These are phyloP conservation scores for Xiphophorus maculatus DNA, from an alignment of 2,113 vertebrate genomes.

Conservation along the genomic window DNA sequence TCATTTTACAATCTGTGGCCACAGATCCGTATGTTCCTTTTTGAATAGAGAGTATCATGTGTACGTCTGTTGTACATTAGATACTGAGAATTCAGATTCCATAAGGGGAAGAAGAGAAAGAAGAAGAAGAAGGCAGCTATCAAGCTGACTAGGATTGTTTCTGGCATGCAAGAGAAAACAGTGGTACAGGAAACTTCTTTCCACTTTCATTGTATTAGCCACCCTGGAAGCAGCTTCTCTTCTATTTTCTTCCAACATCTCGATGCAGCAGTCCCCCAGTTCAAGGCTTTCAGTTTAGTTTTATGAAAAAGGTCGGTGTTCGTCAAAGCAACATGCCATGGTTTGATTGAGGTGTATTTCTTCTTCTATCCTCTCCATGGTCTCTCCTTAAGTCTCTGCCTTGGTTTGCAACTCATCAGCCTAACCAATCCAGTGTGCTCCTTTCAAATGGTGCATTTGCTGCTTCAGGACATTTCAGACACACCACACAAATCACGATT, in stretches of 20 bases:
- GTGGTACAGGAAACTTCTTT: background rate
- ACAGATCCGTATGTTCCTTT: background rate
- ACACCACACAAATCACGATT: too few relatives aligned
- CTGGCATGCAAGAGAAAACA: background rate
- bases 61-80: background rate
- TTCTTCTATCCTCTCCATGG: background rate
- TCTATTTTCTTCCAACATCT: background rate
- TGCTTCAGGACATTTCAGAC: too few relatives aligned
- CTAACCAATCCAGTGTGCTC: too few relatives aligned
- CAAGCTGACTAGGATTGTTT: too few relatives aligned
- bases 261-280: background rate
- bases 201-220: background rate
- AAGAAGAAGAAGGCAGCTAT: too few relatives aligned
- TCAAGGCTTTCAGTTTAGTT: background rate
- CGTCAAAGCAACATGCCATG: background rate
- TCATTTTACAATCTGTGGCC: background rate
- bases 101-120: too few relatives aligned
- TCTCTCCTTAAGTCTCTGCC: too few relatives aligned
- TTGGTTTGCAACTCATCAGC: too few relatives aligned
- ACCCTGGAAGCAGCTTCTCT: background rate
- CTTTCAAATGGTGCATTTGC: too few relatives aligned
- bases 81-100: background rate
- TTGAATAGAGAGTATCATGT: background rate
- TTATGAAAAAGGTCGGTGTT: background rate
- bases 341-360: background rate